These are phyloP conservation scores for Drosophila seclusa DNA, from an alignment of 2,888 invertebrate genomes.

Conservation along the genomic window DNA sequence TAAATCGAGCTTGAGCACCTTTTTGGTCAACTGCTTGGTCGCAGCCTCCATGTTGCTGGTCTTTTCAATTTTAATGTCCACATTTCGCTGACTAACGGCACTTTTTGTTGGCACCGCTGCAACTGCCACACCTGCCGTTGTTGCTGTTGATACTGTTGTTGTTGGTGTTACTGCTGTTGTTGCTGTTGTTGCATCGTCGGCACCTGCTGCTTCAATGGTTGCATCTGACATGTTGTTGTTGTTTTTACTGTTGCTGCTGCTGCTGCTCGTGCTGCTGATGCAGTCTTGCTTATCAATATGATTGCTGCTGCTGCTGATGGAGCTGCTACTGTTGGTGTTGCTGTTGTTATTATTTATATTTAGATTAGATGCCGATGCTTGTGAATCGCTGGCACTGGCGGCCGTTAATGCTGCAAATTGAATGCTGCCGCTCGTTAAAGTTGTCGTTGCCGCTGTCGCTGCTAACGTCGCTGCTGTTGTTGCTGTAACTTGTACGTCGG, in stretches of 20 bases:
- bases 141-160: slow-evolving; percentile 9
- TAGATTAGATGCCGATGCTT: slow-evolving; percentile 51
- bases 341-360: slow-evolving; percentile 46
- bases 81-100: slow-evolving; percentile 88
- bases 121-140: slow-evolving; percentile 27
- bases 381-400: slow-evolving; percentile 44
- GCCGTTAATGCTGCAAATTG: slow-evolving; percentile 47
- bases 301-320: slow-evolving; percentile 15
- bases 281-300: slow-evolving; percentile 36
- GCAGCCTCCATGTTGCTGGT: slow-evolving; percentile 80
- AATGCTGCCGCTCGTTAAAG: slow-evolving; percentile 23
- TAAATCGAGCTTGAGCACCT: slow-evolving; percentile 83
- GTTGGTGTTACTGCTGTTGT: slow-evolving; percentile 27
- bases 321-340: slow-evolving; percentile 10
- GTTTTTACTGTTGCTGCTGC: slow-evolving; percentile 21
- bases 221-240: slow-evolving; percentile 55
- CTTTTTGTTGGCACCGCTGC: slow-evolving; percentile 79
- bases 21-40: slow-evolving; percentile 81
- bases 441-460: slow-evolving; percentile 16
- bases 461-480: slow-evolving; percentile 31
- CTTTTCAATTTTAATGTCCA: slow-evolving; percentile 86
- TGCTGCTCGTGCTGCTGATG: slow-evolving; percentile 30
- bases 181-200: slow-evolving; percentile 33
- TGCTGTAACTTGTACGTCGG: slow-evolving; percentile 59
- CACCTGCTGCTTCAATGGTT: slow-evolving; percentile 40